A percentile compares a stretch with the other conserved stretches of the same genome.
Conservation (phyloP, 2,888 invertebrate species). For the Pristionchus fissidentatus region DNA sequence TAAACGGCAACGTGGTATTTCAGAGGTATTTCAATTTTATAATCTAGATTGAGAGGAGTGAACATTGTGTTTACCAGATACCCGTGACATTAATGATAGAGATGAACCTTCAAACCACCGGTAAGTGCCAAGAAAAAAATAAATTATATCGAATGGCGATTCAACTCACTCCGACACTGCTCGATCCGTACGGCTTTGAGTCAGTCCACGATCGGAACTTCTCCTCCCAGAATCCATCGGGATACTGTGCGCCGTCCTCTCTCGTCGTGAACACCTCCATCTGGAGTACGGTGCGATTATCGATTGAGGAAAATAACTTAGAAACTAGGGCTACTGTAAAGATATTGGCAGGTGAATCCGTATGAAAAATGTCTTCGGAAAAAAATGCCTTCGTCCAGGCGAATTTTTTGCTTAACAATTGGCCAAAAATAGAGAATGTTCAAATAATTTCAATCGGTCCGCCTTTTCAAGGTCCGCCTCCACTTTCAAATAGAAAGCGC, state of each 20-base stretch:
- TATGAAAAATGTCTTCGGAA: no score
- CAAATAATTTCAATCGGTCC: no score
- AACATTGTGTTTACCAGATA: not conserved
- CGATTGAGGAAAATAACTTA: not conserved
- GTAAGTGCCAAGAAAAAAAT: no score
- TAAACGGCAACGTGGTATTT: not conserved
- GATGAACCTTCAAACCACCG: not conserved
- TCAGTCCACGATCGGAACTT: conserved; percentile 95
- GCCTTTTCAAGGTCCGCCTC: no score
- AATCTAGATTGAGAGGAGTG: no score
- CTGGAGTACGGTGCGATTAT: conserved; percentile 16
- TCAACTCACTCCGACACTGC: conserved; percentile 63
- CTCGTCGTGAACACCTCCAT: conserved; percentile 87
- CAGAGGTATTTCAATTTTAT: not conserved
- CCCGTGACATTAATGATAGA: not conserved
- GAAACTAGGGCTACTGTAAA: no score
- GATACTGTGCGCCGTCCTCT: conserved; percentile 68
- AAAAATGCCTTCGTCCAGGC: no score
- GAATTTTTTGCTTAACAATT: no score
- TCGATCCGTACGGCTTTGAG: conserved; percentile 87
- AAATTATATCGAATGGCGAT: not conserved
- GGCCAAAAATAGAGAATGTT: no score
- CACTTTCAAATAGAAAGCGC: no score
- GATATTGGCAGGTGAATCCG: no score
- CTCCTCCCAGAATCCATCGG: conserved; percentile 91